Evolutionary conservation across 1,140 invertebrate species (phyloP).

Genomic region (Colletes latitarsis): DNA sequence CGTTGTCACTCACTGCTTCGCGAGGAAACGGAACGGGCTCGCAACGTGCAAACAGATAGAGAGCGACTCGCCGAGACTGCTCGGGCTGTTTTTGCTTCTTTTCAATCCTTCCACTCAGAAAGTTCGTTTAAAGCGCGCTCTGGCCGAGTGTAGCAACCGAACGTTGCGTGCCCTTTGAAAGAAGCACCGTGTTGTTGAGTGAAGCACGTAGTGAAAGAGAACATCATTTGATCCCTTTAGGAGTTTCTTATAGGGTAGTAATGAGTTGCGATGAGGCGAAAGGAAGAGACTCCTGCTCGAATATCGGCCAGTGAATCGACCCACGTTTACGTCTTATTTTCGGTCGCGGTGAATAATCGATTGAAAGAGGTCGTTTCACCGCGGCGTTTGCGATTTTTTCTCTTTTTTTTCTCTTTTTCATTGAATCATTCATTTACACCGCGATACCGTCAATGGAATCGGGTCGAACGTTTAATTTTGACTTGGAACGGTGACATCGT

Average conservation of each 20-base stretch:
- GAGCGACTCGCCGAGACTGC: not conserved
- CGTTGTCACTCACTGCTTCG: conserved; percentile 35
- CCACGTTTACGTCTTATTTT: no score
- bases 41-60: not conserved
- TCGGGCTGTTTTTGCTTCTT: conserved; percentile 9
- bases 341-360: not conserved
- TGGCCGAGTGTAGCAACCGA: conserved; percentile 45
- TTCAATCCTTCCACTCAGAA: not conserved
- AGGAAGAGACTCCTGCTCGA: not conserved
- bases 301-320: not conserved
- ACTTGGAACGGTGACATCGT: not conserved
- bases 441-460: conserved; percentile 2
- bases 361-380: no score
- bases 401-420: no score
- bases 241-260: conserved; percentile 33
- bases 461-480: not conserved
- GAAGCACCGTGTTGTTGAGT: conserved; percentile 72
- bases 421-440: not conserved
- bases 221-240: conserved; percentile 40
- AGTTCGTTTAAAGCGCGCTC: conserved; percentile 23
- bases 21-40: conserved; percentile 3
- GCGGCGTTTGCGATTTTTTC: no score
- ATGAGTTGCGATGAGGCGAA: conserved; percentile 13
- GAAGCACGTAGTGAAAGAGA: conserved; percentile 71
- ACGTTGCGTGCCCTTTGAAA: conserved; percentile 56